phyloP scores from a whole-genome alignment of 2,888 invertebrate genomes.

The Leptinotarsa rubiginosa region DNA sequence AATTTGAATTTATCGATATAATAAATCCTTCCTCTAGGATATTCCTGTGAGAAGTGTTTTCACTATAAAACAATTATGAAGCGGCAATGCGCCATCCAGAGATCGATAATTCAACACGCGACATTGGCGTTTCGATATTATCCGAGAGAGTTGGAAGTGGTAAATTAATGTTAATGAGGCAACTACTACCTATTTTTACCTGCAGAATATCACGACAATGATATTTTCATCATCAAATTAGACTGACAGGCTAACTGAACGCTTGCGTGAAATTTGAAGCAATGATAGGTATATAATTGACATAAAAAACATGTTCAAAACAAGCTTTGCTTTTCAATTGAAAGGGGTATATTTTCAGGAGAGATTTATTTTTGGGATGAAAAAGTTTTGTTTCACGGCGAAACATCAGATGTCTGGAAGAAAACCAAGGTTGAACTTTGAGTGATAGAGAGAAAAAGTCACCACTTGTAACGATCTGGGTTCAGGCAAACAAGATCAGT shows the following conservation, averaged over 20 bases:
- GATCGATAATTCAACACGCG: conserved; percentile 55
- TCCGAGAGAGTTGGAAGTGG: conserved; percentile 23
- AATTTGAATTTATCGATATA: conserved; percentile 5
- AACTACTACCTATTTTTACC: conserved; percentile 12
- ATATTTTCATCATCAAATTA: not conserved
- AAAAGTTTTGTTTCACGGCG: no score
- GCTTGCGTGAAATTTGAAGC: no score
- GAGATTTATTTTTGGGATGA: no score
- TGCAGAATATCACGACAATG: not conserved
- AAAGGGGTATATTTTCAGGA: no score
- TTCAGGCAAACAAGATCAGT: no score
- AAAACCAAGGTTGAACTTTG: no score
- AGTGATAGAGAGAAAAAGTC: no score
- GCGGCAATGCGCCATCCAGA: conserved; percentile 56
- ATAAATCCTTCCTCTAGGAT: not conserved
- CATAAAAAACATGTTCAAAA: no score
- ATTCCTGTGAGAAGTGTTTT: conserved; percentile 29
- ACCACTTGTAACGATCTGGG: no score
- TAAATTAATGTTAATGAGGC: conserved; percentile 25
- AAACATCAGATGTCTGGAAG: no score
- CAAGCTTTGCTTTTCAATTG: no score
- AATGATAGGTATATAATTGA: no score
- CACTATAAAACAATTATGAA: conserved; percentile 56
- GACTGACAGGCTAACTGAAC: not conserved
- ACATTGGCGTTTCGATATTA: conserved; percentile 41